phyloP scores from a whole-genome alignment of 2,888 invertebrate species.

The Drosophila birchii region DNA sequence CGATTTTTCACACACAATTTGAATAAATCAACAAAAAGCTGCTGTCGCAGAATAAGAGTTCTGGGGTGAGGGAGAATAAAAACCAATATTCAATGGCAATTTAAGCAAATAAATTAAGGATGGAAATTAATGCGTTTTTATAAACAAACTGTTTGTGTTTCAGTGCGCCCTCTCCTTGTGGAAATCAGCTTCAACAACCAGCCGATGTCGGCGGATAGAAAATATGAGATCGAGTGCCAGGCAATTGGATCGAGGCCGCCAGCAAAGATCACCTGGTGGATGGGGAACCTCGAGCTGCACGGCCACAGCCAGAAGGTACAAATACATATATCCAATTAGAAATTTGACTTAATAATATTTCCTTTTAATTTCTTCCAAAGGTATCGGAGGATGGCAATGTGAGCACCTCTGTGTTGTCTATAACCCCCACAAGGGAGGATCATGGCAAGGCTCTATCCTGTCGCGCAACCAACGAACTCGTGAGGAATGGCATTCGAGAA shows the following conservation, averaged over 20 bases:
- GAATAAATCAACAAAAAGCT: conserved; percentile 70
- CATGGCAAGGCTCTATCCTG: conserved; percentile 92
- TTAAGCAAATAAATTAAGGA: conserved; percentile 74
- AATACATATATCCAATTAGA: rapidly evolving
- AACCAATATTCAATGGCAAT: conserved; percentile 57
- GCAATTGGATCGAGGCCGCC: conserved; percentile 94
- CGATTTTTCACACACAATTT: conserved; percentile 77
- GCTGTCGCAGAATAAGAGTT: conserved; percentile 19
- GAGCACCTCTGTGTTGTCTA: conserved; percentile 90
- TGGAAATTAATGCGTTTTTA: conserved; percentile 61
- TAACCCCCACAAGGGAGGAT: conserved; percentile 91
- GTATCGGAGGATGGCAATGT: conserved; percentile 92
- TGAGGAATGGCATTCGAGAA: conserved; percentile 90
- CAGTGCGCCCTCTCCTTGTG: conserved; percentile 93
- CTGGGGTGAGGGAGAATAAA: not conserved
- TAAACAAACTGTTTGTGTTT: conserved; percentile 42
- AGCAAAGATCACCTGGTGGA: conserved; percentile 94
- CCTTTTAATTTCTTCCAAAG: conserved; percentile 84
- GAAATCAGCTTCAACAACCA: conserved; percentile 92
- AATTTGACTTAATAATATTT: not conserved
- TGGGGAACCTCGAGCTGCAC: conserved; percentile 89
- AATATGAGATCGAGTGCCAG: conserved; percentile 92
- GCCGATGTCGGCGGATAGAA: conserved; percentile 92
- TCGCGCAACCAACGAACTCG: conserved; percentile 91
- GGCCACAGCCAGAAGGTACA: conserved; percentile 84